Evolutionary conservation across 2,113 vertebrate species (phyloP).

Genomic region (Sylvilagus bachmani): DNA sequence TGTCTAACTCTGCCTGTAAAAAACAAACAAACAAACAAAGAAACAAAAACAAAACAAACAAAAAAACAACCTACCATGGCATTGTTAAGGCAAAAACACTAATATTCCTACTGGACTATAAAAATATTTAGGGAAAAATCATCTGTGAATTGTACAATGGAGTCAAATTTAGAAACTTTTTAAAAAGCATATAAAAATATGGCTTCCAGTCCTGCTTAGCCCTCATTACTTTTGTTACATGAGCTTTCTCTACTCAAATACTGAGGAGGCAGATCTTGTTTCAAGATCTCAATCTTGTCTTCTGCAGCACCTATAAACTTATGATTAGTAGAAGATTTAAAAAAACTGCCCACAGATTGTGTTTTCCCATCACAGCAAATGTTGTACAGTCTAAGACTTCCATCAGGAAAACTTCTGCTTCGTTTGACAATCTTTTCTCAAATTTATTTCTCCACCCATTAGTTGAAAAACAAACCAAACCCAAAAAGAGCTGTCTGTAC

Average conservation of each 20-base stretch:
- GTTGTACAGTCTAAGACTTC: neutral
- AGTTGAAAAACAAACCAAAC: neutral
- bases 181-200: neutral
- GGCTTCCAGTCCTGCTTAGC: neutral
- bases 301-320: neutral
- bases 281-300: neutral
- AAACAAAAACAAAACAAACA: no score
- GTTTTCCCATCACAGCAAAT: neutral
- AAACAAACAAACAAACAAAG: no score
- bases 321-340: neutral
- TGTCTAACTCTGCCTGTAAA: no score
- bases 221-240: neutral
- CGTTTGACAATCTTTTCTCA: neutral
- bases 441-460: neutral
- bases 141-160: neutral
- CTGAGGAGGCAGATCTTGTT: neutral
- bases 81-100: neutral
- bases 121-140: conserved; percentile 15
- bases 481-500: neutral
- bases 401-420: neutral
- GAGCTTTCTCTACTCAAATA: neutral
- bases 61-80: neutral
- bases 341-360: neutral
- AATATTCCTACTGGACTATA: neutral
- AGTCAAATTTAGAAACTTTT: neutral